These are phyloP conservation scores for Todus mexicanus DNA, from an alignment of 2,797 vertebrate species.

Conservation along the genomic window DNA sequence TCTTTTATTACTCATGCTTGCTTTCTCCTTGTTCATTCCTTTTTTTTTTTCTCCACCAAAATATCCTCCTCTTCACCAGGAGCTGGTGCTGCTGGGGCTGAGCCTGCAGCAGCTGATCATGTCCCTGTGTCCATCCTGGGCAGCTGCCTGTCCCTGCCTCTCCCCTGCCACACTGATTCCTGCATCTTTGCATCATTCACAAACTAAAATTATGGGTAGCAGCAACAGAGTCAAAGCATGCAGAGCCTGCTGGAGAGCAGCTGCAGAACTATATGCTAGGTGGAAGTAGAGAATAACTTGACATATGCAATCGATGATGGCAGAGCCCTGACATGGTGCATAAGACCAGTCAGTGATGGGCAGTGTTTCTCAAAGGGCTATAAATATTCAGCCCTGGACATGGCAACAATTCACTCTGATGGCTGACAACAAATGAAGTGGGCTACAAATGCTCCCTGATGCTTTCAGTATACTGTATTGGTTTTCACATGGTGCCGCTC, in stretches of 20 bases:
- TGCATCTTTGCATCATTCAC: neutral
- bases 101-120: neutral
- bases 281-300: neutral
- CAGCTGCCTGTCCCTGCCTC: neutral
- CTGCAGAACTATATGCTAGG: neutral
- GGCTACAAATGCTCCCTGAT: neutral
- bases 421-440: neutral
- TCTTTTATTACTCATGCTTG: neutral
- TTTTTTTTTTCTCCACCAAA: neutral
- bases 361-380: neutral
- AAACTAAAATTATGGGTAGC: neutral
- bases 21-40: neutral
- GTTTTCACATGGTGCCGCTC: neutral
- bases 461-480: neutral
- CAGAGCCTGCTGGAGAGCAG: neutral
- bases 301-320: accelerated
- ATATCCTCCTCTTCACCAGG: neutral
- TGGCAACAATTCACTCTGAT: accelerated
- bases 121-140: neutral
- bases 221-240: neutral
- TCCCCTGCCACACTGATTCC: neutral
- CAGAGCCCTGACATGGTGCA: neutral
- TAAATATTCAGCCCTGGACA: neutral
- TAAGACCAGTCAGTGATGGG: neutral
- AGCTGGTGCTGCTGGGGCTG: neutral